Conservation (phyloP, 2,888 invertebrate genomes). For the Entomobrya proxima region DNA sequence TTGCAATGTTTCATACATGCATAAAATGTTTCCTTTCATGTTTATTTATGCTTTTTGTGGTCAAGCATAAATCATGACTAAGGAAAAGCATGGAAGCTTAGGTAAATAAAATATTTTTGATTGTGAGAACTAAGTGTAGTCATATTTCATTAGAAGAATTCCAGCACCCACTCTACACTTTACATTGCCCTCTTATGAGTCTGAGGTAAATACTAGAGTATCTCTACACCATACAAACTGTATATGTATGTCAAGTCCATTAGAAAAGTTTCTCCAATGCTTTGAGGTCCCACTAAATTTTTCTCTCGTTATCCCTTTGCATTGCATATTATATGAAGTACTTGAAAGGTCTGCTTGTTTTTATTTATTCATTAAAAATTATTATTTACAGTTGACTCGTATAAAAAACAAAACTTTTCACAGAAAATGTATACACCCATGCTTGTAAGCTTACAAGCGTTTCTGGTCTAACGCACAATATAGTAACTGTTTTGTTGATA, state of each 20-base stretch:
- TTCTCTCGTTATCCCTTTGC: not conserved
- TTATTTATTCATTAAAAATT: not conserved
- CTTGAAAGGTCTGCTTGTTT: not conserved
- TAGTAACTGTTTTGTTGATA: no score
- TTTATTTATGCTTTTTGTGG: constrained; percentile 34
- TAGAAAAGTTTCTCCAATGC: not conserved
- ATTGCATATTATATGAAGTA: not conserved
- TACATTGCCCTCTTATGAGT: not conserved
- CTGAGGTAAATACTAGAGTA: not conserved
- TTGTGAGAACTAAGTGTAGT: not conserved
- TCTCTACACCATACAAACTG: not conserved
- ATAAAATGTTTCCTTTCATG: constrained; percentile 16
- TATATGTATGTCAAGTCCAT: not conserved
- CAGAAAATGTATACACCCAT: no score
- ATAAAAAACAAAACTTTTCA: not conserved
- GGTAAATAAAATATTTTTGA: constrained; percentile 15
- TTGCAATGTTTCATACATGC: constrained; percentile 5
- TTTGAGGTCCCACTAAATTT: no score
- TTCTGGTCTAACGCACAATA: not conserved
- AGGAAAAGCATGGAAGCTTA: not conserved
- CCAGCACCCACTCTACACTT: no score
- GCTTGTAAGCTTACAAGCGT: no score
- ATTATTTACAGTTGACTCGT: not conserved
- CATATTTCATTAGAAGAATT: constrained; percentile 1
- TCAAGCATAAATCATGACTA: constrained; percentile 1